These are phyloP conservation scores for Germaria angustata DNA, from an alignment of 2,888 invertebrate species.

Conservation along the genomic window DNA sequence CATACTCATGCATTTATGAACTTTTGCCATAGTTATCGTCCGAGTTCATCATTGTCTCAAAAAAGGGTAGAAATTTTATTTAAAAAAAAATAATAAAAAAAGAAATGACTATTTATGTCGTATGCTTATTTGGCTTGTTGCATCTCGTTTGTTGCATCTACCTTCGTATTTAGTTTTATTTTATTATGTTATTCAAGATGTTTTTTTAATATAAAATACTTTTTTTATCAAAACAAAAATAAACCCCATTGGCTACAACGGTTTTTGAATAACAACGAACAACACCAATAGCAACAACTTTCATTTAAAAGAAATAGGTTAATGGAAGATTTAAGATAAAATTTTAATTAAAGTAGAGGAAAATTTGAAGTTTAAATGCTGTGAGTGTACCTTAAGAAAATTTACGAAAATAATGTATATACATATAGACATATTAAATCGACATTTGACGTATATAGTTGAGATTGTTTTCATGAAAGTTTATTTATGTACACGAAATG, in stretches of 20 bases:
- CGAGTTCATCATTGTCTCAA: slow-evolving; percentile 11
- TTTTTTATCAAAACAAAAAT: not conserved
- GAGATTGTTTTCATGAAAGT: no score
- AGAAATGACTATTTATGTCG: slow-evolving; percentile 50
- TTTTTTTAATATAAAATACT: not conserved
- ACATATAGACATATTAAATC: no score
- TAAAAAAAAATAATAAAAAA: slow-evolving; percentile 5
- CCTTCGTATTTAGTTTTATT: slow-evolving; percentile 22
- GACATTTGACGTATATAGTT: no score
- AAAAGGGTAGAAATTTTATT: no score
- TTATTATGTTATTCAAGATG: not conserved
- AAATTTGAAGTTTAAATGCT: not conserved
- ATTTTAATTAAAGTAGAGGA: slow-evolving; percentile 14
- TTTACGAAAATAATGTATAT: no score
- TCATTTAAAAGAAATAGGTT: slow-evolving; percentile 8
- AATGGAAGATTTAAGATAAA: slow-evolving; percentile 15
- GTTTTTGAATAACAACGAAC: not conserved
- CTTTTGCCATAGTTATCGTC: slow-evolving; percentile 1
- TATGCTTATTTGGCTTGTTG: slow-evolving; percentile 55
- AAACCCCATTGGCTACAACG: not conserved
- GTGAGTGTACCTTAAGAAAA: no score
- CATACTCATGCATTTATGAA: not conserved
- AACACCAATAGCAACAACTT: not conserved
- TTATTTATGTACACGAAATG: no score
- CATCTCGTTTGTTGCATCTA: slow-evolving; percentile 52